Conservation (phyloP, 2,113 vertebrate species). For the Corythornis vintsioides region DNA sequence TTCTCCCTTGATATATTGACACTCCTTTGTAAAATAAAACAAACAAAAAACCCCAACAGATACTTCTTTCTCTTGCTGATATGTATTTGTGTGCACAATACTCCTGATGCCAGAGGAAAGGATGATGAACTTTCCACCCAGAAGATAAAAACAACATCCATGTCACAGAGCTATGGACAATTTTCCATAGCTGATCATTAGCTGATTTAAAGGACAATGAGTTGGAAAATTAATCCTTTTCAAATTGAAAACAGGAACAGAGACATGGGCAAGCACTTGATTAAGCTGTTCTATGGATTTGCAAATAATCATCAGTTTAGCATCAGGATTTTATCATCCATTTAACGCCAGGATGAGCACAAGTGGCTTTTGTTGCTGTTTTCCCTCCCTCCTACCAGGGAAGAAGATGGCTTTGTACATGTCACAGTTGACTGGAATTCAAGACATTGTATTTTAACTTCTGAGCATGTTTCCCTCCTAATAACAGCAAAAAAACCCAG, state of each 20-base stretch:
- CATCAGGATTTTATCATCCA: not conserved
- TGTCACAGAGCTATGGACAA: not conserved
- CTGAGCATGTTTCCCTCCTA: not conserved
- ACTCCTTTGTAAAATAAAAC: not conserved
- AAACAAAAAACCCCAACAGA: not conserved
- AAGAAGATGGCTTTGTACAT: not conserved
- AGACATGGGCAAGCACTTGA: not conserved
- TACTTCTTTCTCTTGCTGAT: not conserved
- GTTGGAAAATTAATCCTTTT: constrained; percentile 23
- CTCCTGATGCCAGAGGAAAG: not conserved
- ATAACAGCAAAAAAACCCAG: not conserved
- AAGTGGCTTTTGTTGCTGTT: not conserved
- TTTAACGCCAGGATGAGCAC: not conserved
- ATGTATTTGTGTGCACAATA: not conserved
- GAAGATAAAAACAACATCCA: not conserved
- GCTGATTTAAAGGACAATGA: constrained; percentile 21
- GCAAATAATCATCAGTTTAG: not conserved
- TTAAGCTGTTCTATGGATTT: not conserved
- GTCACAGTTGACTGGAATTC: not conserved
- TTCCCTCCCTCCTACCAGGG: not conserved
- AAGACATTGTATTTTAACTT: not conserved
- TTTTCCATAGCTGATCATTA: not conserved
- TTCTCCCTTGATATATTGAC: not conserved
- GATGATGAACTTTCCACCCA: not conserved
- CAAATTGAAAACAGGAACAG: not conserved